Evolutionary conservation across 2,797 vertebrate species (phyloP).

Genomic region (Garrulus glandarius): DNA sequence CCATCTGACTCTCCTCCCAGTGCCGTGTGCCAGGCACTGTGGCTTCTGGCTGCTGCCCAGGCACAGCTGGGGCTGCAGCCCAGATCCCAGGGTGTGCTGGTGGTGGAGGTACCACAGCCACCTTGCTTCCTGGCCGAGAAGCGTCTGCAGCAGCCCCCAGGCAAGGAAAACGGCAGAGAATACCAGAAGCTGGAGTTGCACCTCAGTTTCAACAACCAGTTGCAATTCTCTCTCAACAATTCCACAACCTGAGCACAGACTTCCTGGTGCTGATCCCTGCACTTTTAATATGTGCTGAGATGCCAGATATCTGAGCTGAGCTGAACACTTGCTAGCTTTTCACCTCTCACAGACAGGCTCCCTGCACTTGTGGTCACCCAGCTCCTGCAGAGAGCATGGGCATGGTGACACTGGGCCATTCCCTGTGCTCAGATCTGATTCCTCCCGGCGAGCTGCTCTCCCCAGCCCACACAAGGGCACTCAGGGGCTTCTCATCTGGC

Average conservation of each 20-base stretch:
- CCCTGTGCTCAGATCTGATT: rapidly evolving
- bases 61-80: not conserved
- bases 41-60: not conserved
- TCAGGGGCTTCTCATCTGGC: not conserved
- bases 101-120: not conserved
- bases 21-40: rapidly evolving
- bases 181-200: not conserved
- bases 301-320: not conserved
- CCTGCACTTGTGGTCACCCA: not conserved
- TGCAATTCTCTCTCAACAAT: not conserved
- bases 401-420: not conserved
- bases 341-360: not conserved
- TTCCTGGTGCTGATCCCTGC: not conserved
- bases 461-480: not conserved
- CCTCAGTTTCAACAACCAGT: not conserved
- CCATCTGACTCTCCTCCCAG: not conserved
- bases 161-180: not conserved
- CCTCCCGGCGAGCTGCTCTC: rapidly evolving
- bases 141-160: not conserved
- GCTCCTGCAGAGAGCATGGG: not conserved
- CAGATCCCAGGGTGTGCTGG: not conserved
- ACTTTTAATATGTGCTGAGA: not conserved
- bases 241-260: not conserved
- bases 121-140: not conserved
- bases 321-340: not conserved